Evolutionary conservation across 2,888 invertebrate species (phyloP), one percentile per base, ranked within the genome.

Genomic region (Chydorus sphaericus): DNA sequence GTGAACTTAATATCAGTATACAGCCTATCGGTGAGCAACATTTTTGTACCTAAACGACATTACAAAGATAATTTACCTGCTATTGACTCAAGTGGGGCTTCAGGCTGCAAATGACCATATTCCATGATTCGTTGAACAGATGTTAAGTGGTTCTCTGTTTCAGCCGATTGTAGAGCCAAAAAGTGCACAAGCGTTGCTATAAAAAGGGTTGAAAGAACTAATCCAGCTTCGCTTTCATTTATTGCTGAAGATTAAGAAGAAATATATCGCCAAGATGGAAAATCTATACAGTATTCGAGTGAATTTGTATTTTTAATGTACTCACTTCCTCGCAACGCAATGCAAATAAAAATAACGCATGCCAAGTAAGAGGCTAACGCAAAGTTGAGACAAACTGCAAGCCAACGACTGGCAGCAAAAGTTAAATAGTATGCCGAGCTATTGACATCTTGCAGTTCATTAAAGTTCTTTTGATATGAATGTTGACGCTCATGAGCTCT

Each of bases 151-250:
- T 87, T 89, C 67, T 81, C 86, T 7, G 87, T 69, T 68, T 92
- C 92, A 0, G 91, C 87, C 62, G 89, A 87, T 69, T 93, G 92
- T 10, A 92, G 74, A 80, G 93, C 88, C 89, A 90, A 93, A 66
- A 76, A 75, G 62, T 76, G 71, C 66, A 73, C 67, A 6, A 74
- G 73, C 63, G 73, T 69, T 61, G 74, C 54, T 38, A 57, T 37
- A 55, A 62, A 59, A 67, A 65, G 65, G 10, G 64, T 65, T 23
- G 66, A 63, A 48, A 67, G 65, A 6, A 63, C 64, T 48, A 67
- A 60, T 20, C 67, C 67, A 23, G 66, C 63, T 56, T 63, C 63
- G 18, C 65, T 63, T n/a, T 65, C 63, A 20, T 60, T 55, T 31
- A 56, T 56, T 18, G 57, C 63, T 51, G 11, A n/a, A n/a, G n/a